Evolutionary conservation across 2,113 vertebrate genomes (phyloP).

Genomic region (Phalacrocorax pelagicus): DNA sequence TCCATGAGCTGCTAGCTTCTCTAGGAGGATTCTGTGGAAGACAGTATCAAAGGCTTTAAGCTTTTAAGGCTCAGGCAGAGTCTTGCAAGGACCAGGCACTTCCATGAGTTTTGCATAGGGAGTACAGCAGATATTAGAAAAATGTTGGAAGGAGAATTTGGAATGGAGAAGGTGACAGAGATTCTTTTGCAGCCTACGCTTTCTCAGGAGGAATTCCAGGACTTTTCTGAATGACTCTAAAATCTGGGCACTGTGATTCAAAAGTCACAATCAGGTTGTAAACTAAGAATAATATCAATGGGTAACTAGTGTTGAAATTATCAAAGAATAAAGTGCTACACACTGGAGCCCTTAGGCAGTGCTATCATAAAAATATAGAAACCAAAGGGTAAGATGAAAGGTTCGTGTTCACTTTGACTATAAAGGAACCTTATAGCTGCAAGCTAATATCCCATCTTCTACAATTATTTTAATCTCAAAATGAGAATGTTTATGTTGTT

Average conservation of each 20-base stretch:
- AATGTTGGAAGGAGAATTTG: background rate
- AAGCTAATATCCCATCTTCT: background rate
- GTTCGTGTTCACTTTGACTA: background rate
- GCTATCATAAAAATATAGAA: background rate
- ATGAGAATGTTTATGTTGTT: background rate
- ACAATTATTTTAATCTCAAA: background rate
- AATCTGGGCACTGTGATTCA: background rate
- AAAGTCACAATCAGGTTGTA: background rate
- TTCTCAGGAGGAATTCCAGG: background rate
- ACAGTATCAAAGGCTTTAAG: too few relatives aligned
- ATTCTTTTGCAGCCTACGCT: background rate
- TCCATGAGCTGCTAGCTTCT: too few relatives aligned
- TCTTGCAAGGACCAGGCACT: background rate
- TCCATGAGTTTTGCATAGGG: background rate
- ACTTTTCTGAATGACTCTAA: background rate
- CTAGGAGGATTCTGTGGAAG: too few relatives aligned
- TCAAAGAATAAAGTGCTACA: background rate
- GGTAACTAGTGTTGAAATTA: background rate
- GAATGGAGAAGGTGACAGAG: accelerated
- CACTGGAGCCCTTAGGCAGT: background rate
- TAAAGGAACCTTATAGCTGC: background rate
- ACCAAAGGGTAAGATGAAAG: background rate
- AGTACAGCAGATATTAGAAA: background rate
- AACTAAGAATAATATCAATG: background rate
- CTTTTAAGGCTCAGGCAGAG: too few relatives aligned